Evolutionary conservation across 2,113 vertebrate species (phyloP).

Genomic region (Varanus salvator): DNA sequence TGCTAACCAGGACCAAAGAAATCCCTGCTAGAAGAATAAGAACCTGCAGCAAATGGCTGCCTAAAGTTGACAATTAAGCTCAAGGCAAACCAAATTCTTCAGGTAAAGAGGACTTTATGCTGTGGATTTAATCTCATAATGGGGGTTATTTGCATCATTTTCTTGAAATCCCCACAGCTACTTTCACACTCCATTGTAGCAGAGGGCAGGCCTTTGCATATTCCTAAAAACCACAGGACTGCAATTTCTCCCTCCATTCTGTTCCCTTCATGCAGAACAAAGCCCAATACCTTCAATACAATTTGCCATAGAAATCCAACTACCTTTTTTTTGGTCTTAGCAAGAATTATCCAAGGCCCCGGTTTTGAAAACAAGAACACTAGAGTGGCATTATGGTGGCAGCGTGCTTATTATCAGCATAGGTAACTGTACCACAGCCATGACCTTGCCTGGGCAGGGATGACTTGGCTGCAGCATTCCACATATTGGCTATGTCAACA

Average conservation of each 20-base stretch:
- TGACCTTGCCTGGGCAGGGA: too few species aligned
- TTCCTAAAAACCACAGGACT: conserved; percentile 44
- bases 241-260: conserved; percentile 33
- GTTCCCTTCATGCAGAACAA: background rate
- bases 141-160: conserved; percentile 47
- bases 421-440: too few species aligned
- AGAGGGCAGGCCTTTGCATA: conserved; percentile 48
- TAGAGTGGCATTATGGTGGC: too few species aligned
- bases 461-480: too few species aligned
- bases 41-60: conserved; percentile 39
- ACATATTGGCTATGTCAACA: too few species aligned
- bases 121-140: conserved; percentile 54
- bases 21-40: conserved; percentile 46
- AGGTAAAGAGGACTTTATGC: conserved; percentile 34
- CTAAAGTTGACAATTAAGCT: conserved; percentile 51
- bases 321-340: background rate
- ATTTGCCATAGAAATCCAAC: background rate
- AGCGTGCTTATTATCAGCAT: too few species aligned
- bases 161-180: conserved; percentile 26
- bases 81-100: conserved; percentile 27
- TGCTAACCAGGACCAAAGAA: conserved; percentile 40
- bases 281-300: background rate
- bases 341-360: background rate
- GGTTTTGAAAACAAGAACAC: too few species aligned
- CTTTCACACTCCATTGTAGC: conserved; percentile 42